phyloP scores from a whole-genome alignment of 2,888 invertebrate species.

The Endotricha flammealis region DNA sequence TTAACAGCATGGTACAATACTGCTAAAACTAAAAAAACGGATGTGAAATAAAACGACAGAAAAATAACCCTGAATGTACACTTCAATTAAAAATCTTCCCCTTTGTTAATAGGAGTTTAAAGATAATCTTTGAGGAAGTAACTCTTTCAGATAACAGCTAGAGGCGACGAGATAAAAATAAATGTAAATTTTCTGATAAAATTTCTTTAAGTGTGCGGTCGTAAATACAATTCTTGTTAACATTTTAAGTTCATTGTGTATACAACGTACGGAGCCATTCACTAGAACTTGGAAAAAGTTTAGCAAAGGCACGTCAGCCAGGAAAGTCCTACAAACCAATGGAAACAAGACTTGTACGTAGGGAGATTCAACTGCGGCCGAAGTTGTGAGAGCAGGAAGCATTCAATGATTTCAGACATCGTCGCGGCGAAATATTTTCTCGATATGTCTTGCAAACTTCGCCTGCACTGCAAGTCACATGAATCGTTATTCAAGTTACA shows the following conservation, averaged over 20 bases:
- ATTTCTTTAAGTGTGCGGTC: background rate
- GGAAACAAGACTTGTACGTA: conserved; percentile 49
- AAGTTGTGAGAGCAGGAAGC: conserved; percentile 44
- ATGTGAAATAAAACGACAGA: conserved; percentile 1
- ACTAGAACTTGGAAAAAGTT: conserved; percentile 33
- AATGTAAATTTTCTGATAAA: conserved; percentile 11
- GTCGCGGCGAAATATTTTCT: conserved; percentile 34
- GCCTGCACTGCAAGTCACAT: conserved; percentile 3
- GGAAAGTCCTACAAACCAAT: conserved; percentile 49
- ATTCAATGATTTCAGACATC: conserved; percentile 37
- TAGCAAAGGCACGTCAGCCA: conserved; percentile 41
- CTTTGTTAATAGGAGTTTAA: conserved; percentile 19
- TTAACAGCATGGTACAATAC: no score
- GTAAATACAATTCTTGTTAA: no score
- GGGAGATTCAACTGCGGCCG: conserved; percentile 29
- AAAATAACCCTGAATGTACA: conserved; percentile 10
- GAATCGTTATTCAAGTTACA: background rate
- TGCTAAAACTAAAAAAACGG: background rate
- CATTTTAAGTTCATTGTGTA: no score
- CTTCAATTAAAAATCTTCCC: conserved; percentile 19
- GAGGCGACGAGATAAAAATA: conserved; percentile 19
- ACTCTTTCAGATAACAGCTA: conserved; percentile 12
- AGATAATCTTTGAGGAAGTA: conserved; percentile 22
- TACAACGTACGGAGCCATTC: background rate
- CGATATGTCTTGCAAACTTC: conserved; percentile 29